phyloP scores from a whole-genome alignment of 2,888 invertebrate species.

The Epistrophe eligans region DNA sequence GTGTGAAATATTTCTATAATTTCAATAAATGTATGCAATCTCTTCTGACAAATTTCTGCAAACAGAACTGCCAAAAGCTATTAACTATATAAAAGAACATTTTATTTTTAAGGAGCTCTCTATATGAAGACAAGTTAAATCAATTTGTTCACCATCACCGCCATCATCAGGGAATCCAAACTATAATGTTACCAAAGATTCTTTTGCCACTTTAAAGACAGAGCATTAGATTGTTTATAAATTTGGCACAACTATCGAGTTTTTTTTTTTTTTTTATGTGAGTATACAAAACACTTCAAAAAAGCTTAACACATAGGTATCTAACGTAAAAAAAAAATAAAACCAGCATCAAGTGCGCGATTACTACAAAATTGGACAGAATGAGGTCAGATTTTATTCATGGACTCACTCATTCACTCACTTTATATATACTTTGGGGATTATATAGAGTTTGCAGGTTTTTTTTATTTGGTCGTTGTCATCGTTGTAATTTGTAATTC shows the following conservation, averaged over 20 bases:
- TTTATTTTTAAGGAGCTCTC: neutral
- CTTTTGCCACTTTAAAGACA: conserved; percentile 8
- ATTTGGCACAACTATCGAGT: conserved; percentile 19
- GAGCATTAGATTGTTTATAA: conserved; percentile 12
- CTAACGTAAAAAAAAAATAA: neutral
- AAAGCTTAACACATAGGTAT: neutral
- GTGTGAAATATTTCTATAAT: neutral
- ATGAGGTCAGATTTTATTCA: conserved; percentile 75
- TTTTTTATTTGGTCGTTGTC: conserved; percentile 37
- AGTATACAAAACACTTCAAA: conserved; percentile 34
- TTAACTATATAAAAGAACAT: neutral
- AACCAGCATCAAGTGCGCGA: conserved; percentile 51
- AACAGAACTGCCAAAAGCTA: neutral
- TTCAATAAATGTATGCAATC: neutral
- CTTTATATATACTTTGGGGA: conserved; percentile 7
- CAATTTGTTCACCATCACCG: conserved; percentile 12
- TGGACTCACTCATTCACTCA: conserved; percentile 48
- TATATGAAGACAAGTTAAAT: conserved; percentile 1
- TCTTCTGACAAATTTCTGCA: neutral
- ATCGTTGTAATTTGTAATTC: conserved; percentile 54
- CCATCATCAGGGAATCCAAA: conserved; percentile 4
- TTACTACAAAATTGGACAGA: conserved; percentile 74
- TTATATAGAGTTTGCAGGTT: conserved; percentile 55
- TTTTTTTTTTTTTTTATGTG: conserved; percentile 21
- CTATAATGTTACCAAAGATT: conserved; percentile 12